These are phyloP conservation scores for Trypoxylon attenuatum DNA, from an alignment of 2,888 invertebrate species.

Conservation along the genomic window DNA sequence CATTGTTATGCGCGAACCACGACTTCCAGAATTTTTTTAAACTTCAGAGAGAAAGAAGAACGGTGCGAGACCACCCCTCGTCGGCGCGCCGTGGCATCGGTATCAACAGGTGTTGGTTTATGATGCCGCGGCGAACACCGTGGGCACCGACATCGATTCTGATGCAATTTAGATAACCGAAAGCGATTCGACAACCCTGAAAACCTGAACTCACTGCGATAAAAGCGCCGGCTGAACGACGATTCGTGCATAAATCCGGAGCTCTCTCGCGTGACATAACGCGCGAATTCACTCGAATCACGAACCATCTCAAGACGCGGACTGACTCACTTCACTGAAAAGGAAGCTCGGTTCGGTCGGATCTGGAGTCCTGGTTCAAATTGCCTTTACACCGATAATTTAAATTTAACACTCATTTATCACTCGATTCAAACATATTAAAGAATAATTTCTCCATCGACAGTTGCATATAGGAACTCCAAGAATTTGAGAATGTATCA, in stretches of 20 bases:
- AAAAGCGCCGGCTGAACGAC: slow-evolving; percentile 48
- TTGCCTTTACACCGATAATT: too few relatives aligned
- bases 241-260: slow-evolving; percentile 52
- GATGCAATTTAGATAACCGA: slow-evolving; percentile 73
- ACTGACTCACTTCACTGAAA: slow-evolving; percentile 17
- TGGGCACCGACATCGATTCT: slow-evolving; percentile 71
- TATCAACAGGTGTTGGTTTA: slow-evolving; percentile 72
- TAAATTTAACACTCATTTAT: too few relatives aligned
- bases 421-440: too few relatives aligned
- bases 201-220: slow-evolving; percentile 61
- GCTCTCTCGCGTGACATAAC: slow-evolving; percentile 50
- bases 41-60: neutral
- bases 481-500: too few relatives aligned
- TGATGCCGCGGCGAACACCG: slow-evolving; percentile 65
- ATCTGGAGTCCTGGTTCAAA: too few relatives aligned
- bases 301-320: slow-evolving; percentile 26
- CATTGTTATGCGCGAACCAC: neutral
- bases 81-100: slow-evolving; percentile 46
- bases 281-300: slow-evolving; percentile 27
- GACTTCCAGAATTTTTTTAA: neutral
- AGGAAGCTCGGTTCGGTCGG: too few relatives aligned
- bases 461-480: too few relatives aligned
- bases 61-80: slow-evolving; percentile 48
- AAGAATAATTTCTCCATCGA: too few relatives aligned
- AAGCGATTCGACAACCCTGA: slow-evolving; percentile 66